Conservation (phyloP, 1,140 invertebrate species). For the Zaprionus ghesquierei region DNA sequence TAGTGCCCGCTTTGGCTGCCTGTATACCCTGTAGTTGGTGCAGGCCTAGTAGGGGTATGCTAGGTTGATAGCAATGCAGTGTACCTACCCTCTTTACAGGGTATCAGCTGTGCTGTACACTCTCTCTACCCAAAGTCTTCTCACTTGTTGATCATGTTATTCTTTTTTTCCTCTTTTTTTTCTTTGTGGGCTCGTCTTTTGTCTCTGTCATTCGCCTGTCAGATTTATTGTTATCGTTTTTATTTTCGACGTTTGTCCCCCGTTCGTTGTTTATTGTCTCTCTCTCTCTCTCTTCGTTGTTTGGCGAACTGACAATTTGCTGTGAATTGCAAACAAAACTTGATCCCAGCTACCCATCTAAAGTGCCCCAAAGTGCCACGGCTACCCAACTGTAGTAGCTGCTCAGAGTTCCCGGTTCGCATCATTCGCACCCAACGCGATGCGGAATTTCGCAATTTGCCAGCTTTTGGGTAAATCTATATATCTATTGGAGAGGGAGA, state of each 20-base stretch:
- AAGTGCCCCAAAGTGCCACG: too few relatives aligned
- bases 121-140: not conserved
- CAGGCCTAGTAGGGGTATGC: not conserved
- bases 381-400: not conserved
- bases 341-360: not conserved
- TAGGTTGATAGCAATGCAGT: too few relatives aligned
- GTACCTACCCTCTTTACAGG: not conserved
- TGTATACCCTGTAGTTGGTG: not conserved
- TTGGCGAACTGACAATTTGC: slow-evolving; percentile 7
- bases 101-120: not conserved
- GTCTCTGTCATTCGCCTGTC: slow-evolving; percentile 19
- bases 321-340: slow-evolving; percentile 13
- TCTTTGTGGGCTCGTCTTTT: slow-evolving; percentile 18
- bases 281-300: slow-evolving; percentile 2
- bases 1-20: not conserved
- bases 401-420: not conserved
- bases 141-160: not conserved
- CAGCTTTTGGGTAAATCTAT: not conserved
- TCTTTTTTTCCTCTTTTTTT: too few relatives aligned
- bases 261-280: slow-evolving; percentile 10
- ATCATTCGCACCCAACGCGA: not conserved
- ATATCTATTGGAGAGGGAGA: too few relatives aligned
- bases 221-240: slow-evolving; percentile 51
- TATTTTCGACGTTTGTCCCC: not conserved
- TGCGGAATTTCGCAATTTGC: not conserved